Conservation (phyloP, 2,888 invertebrate species). For the Sminthurinus aureus region DNA sequence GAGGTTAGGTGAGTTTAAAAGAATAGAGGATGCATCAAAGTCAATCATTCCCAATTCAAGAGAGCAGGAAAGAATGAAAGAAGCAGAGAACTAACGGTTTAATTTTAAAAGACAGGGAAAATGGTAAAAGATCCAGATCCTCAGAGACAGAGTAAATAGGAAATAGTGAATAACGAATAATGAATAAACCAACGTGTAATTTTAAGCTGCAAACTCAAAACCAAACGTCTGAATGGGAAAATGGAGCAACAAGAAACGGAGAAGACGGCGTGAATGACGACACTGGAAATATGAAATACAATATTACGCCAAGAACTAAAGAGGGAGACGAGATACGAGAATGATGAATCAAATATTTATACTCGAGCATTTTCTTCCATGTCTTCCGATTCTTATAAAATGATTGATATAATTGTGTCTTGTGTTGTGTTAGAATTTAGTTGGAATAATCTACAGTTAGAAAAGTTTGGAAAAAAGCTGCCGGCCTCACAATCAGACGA, state of each 20-base stretch:
- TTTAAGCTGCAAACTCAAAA: not conserved
- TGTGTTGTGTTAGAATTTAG: conserved; percentile 1
- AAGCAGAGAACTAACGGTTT: too few species aligned
- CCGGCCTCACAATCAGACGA: not conserved
- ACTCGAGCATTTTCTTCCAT: too few species aligned
- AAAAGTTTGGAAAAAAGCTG: not conserved
- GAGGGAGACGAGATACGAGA: too few species aligned
- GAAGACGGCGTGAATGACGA: too few species aligned
- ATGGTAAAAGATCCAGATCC: too few species aligned
- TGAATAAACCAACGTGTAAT: not conserved
- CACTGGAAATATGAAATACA: too few species aligned
- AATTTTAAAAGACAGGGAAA: too few species aligned
- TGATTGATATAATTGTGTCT: not conserved
- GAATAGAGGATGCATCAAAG: not conserved
- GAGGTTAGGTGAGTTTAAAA: too few species aligned
- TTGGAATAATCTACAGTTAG: not conserved
- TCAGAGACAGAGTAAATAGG: not conserved
- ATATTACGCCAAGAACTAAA: too few species aligned
- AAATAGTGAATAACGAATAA: not conserved
- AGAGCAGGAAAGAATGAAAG: too few species aligned
- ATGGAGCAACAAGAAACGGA: not conserved
- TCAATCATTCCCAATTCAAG: not conserved
- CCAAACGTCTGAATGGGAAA: not conserved
- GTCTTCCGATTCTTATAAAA: too few species aligned
- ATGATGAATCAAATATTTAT: too few species aligned